These are phyloP conservation scores for Elephantulus edwardii DNA, from an alignment of 2,113 vertebrate genomes.

Conservation along the genomic window DNA sequence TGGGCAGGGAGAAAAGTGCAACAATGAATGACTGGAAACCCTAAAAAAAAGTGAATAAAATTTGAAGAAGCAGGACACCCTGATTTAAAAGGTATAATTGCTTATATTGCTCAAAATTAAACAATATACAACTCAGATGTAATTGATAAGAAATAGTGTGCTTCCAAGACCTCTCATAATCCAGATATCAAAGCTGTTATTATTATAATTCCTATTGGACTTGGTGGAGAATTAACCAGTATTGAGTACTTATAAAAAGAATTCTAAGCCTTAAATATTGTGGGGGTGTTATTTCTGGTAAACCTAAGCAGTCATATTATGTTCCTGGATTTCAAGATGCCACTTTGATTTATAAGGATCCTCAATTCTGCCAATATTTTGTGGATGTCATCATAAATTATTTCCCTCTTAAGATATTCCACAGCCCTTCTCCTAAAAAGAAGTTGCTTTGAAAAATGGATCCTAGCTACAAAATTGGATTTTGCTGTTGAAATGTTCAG, in stretches of 20 bases:
- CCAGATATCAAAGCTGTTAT: constrained; percentile 87
- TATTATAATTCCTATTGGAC: constrained; percentile 94
- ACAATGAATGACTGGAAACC: too few species aligned
- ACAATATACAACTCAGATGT: constrained; percentile 96
- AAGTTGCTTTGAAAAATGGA: constrained; percentile 98
- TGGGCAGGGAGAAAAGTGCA: too few species aligned
- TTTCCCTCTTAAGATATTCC: constrained; percentile 93
- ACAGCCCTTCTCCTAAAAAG: constrained; percentile 78
- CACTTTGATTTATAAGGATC: constrained; percentile 99
- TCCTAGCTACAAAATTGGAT: constrained; percentile 97
- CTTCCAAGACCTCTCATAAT: constrained; percentile 70
- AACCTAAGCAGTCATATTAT: constrained; percentile 97
- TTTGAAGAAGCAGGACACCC: too few species aligned
- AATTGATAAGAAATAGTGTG: constrained; percentile 87
- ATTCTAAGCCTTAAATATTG: constrained; percentile 97
- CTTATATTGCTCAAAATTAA: too few species aligned
- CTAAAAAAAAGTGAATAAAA: too few species aligned
- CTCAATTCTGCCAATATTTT: constrained; percentile 99
- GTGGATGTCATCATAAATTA: constrained; percentile 99
- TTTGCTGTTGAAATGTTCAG: constrained; percentile 92
- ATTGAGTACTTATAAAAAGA: constrained; percentile 94
- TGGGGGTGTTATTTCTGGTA: constrained; percentile 96
- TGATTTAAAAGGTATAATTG: too few species aligned
- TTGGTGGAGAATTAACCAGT: constrained; percentile 96
- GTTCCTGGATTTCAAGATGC: constrained; percentile 99